These are phyloP conservation scores for Callionymus lyra DNA, from an alignment of 2,113 vertebrate genomes.

Conservation along the genomic window DNA sequence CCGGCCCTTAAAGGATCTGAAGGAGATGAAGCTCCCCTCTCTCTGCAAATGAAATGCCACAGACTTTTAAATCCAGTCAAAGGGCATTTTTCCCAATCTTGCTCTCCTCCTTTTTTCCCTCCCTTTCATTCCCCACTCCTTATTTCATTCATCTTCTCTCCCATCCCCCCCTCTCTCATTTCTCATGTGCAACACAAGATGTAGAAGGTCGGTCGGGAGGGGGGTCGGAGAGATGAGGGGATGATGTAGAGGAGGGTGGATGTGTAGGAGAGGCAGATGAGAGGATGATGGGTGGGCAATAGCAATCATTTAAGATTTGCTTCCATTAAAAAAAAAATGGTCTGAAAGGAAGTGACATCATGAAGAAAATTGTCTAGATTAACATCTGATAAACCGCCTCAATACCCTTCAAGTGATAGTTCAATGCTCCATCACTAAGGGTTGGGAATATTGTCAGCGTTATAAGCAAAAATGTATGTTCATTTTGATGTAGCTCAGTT, in stretches of 20 bases:
- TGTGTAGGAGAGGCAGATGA: slow-evolving; percentile 44
- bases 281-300: slow-evolving; percentile 14
- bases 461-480: too few relatives aligned
- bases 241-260: slow-evolving; percentile 52
- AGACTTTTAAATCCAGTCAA: slow-evolving; percentile 65
- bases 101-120: slow-evolving; percentile 32
- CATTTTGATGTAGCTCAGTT: too few relatives aligned
- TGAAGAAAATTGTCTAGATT: too few relatives aligned
- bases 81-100: slow-evolving; percentile 58
- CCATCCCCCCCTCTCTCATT: slow-evolving; percentile 56
- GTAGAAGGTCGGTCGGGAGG: slow-evolving; percentile 46
- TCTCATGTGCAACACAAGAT: slow-evolving; percentile 59
- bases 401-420: too few relatives aligned
- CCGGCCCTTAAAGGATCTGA: slow-evolving; percentile 62
- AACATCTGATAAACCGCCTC: too few relatives aligned
- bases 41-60: slow-evolving; percentile 66
- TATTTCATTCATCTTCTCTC: slow-evolving; percentile 54
- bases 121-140: slow-evolving; percentile 48
- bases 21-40: slow-evolving; percentile 62
- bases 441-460: too few relatives aligned
- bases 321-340: too few relatives aligned
- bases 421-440: too few relatives aligned
- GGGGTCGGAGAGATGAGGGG: slow-evolving; percentile 39
- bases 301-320: too few relatives aligned
- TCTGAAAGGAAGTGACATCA: too few relatives aligned